phyloP scores from a whole-genome alignment of 2,888 invertebrate genomes.

The Augiades crinisus region DNA sequence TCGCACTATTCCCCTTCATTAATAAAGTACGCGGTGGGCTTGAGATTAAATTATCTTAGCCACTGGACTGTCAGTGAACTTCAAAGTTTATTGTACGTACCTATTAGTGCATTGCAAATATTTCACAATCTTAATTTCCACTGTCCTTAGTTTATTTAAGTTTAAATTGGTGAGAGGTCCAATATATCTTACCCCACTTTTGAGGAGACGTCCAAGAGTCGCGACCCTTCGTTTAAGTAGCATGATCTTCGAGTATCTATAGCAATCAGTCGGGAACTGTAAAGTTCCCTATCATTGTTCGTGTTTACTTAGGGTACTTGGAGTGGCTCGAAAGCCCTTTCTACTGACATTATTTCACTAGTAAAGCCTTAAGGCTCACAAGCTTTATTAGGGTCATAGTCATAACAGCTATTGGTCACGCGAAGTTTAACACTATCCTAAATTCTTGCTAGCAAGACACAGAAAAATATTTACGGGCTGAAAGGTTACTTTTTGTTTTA shows the following conservation, averaged over 20 bases:
- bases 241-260: neutral
- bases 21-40: no score
- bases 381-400: slow-evolving; percentile 34
- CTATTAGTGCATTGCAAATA: no score
- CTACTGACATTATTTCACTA: slow-evolving; percentile 34
- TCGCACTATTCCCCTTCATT: no score
- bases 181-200: no score
- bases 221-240: neutral
- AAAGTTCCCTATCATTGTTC: slow-evolving; percentile 24
- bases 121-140: no score
- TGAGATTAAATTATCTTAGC: no score
- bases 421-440: slow-evolving; percentile 25
- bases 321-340: slow-evolving; percentile 26
- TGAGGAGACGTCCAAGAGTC: no score
- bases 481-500: no score
- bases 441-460: neutral
- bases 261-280: slow-evolving; percentile 12
- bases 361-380: slow-evolving; percentile 32
- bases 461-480: neutral
- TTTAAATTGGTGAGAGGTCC: no score
- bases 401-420: slow-evolving; percentile 33
- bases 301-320: slow-evolving; percentile 33
- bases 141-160: no score
- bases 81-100: no score
- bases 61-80: no score